Evolutionary conservation across 2,888 invertebrate species (phyloP).

Genomic region (Leptinotarsa tumamoca): DNA sequence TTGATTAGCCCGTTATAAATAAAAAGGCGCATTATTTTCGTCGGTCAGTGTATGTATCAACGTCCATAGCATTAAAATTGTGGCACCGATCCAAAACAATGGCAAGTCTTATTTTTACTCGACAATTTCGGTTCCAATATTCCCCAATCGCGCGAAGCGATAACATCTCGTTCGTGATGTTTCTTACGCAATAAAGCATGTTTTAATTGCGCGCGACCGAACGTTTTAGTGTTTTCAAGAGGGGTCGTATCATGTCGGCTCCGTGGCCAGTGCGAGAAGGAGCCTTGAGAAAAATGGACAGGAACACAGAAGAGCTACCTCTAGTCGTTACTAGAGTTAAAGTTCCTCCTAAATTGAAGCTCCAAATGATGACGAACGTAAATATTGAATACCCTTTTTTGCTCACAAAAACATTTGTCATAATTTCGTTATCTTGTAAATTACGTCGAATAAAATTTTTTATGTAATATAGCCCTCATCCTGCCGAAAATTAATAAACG

Average conservation of each 20-base stretch:
- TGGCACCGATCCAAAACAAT: constrained; percentile 49
- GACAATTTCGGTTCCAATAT: constrained; percentile 31
- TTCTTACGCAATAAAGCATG: not conserved
- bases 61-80: constrained; percentile 31
- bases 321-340: constrained; percentile 44
- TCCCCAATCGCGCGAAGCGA: constrained; percentile 15
- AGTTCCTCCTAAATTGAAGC: constrained; percentile 49
- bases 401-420: no score
- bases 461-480: no score
- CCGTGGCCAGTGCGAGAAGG: constrained; percentile 82
- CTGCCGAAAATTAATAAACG: not conserved
- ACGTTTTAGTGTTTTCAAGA: constrained; percentile 1
- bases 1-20: constrained; percentile 7
- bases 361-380: constrained; percentile 35
- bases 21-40: constrained; percentile 21
- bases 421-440: no score
- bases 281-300: constrained; percentile 67
- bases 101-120: constrained; percentile 46
- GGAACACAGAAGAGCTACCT: constrained; percentile 57
- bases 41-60: constrained; percentile 27
- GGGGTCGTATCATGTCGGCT: constrained; percentile 67
- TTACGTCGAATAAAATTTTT: no score
- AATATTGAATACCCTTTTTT: not conserved
- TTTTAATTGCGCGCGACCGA: not conserved
- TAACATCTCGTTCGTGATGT: not conserved